Conservation (phyloP, 2,888 invertebrate species). For the Melieria crassipennis region DNA sequence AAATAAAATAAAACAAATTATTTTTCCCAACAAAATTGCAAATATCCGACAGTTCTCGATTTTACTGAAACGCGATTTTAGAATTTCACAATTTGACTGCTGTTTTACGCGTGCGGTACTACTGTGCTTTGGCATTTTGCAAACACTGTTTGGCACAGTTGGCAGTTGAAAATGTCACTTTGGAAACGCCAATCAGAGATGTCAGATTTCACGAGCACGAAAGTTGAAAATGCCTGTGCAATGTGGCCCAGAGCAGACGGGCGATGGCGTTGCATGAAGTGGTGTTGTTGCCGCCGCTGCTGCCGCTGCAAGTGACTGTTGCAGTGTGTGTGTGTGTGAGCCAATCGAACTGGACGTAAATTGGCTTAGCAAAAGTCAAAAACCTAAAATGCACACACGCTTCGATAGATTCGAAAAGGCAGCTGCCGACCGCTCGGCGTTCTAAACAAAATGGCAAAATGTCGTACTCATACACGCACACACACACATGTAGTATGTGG, state of each 20-base stretch:
- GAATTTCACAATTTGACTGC: too few species aligned
- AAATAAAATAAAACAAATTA: too few species aligned
- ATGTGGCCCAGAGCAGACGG: slow-evolving; percentile 3
- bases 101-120: background rate
- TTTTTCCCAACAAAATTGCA: too few species aligned
- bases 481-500: background rate
- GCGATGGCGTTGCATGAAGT: background rate
- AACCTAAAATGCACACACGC: slow-evolving; percentile 38
- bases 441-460: background rate
- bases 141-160: slow-evolving; percentile 24
- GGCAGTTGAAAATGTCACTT: slow-evolving; percentile 1
- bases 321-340: background rate
- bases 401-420: slow-evolving; percentile 46
- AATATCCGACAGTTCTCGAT: too few species aligned
- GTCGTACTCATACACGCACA: background rate
- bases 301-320: background rate
- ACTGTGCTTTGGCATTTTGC: slow-evolving; percentile 5
- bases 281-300: too few species aligned
- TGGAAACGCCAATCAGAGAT: slow-evolving; percentile 17
- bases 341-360: slow-evolving; percentile 30
- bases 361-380: slow-evolving; percentile 34
- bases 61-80: background rate
- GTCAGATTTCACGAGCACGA: slow-evolving; percentile 20
- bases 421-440: slow-evolving; percentile 20
- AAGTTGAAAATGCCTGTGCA: slow-evolving; percentile 27